These are phyloP conservation scores for Perodicticus potto DNA, from an alignment of 2,797 vertebrate genomes.

Conservation along the genomic window DNA sequence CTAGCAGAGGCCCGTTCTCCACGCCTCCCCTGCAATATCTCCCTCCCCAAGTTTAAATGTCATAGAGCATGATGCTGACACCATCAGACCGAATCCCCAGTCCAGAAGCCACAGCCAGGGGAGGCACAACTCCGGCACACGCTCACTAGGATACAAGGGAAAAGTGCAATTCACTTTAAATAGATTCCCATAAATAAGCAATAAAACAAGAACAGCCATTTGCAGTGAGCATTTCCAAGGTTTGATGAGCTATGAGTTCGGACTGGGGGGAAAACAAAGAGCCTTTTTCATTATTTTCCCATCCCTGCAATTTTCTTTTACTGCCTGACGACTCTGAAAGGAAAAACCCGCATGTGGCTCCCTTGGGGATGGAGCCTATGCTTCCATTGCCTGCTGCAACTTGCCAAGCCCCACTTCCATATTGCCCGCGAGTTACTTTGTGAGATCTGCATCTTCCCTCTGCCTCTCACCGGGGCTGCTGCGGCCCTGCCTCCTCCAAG, in stretches of 20 bases:
- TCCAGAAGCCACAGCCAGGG: constrained; percentile 74
- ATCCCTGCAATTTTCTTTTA: constrained; percentile 83
- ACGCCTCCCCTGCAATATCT: constrained; percentile 38
- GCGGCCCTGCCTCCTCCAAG: neutral
- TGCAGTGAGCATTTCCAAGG: constrained; percentile 78
- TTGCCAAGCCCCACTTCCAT: constrained; percentile 36
- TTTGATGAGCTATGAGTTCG: constrained; percentile 83
- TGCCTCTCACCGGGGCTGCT: neutral
- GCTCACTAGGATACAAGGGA: constrained; percentile 52
- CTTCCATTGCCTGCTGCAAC: neutral
- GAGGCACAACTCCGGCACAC: constrained; percentile 54
- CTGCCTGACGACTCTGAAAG: constrained; percentile 74
- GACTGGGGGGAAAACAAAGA: constrained; percentile 77
- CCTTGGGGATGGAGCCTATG: constrained; percentile 17
- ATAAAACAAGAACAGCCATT: constrained; percentile 83
- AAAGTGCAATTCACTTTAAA: constrained; percentile 83
- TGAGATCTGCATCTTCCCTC: neutral
- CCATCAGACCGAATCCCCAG: constrained; percentile 76
- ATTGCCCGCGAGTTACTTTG: neutral
- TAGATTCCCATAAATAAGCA: constrained; percentile 84
- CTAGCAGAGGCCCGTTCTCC: neutral
- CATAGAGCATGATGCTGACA: constrained; percentile 66
- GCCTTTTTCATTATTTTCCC: constrained; percentile 81
- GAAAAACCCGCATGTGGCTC: constrained; percentile 53
- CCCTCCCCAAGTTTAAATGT: constrained; percentile 56